Conservation (phyloP, 2,113 vertebrate genomes). For the Orientallactaga bullata region DNA sequence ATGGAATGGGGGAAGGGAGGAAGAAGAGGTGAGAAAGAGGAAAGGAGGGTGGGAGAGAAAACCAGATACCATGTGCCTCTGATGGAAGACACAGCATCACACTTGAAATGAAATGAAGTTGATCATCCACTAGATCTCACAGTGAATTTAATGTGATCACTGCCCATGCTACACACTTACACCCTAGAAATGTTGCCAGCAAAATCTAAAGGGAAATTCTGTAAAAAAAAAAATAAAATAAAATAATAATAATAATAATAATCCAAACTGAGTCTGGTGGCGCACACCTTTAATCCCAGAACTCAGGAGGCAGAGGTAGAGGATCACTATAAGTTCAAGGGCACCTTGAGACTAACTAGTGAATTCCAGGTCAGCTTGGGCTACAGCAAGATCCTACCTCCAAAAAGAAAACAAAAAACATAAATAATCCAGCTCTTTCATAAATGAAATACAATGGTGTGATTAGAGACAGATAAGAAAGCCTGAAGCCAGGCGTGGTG, state of each 20-base stretch:
- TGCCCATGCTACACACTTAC: background rate
- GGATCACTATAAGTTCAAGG: too few species aligned
- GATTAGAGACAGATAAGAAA: background rate
- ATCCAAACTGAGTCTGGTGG: too few species aligned
- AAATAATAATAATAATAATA: too few species aligned
- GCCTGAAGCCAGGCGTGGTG: too few species aligned
- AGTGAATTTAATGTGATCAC: background rate
- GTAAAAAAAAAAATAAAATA: background rate
- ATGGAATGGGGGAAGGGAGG: background rate
- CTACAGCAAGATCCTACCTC: too few species aligned
- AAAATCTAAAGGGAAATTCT: background rate
- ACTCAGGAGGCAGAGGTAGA: too few species aligned
- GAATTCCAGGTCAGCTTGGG: too few species aligned
- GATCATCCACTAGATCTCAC: background rate
- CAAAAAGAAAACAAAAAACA: too few species aligned
- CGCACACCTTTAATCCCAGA: too few species aligned
- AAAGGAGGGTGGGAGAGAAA: background rate
- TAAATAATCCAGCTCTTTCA: background rate
- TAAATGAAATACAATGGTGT: background rate
- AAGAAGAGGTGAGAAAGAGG: background rate
- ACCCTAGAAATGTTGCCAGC: background rate
- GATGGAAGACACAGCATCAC: background rate
- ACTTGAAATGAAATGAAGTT: background rate
- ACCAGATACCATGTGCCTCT: background rate
- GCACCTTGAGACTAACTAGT: too few species aligned